A percentile compares a stretch with the other conserved stretches of the same genome.
Conservation (phyloP, 2,888 invertebrate species). For the Cetonia aurata region DNA sequence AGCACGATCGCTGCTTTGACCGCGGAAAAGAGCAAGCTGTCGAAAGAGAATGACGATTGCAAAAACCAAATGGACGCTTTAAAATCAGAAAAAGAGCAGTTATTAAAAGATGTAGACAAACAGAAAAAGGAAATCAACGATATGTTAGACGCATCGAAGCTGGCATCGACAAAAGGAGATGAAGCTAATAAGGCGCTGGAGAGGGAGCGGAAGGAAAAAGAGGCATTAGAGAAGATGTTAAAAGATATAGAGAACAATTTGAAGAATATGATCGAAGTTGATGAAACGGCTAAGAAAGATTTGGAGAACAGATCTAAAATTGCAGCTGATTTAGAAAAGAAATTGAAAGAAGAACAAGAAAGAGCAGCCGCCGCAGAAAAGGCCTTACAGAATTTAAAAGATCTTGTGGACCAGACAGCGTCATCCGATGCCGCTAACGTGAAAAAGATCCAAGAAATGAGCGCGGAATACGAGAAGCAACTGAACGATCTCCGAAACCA, state of each 20-base stretch:
- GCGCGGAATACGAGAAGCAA: slow-evolving; percentile 42
- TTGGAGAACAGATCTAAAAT: slow-evolving; percentile 39
- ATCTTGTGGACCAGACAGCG: slow-evolving; percentile 16
- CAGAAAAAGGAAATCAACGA: slow-evolving; percentile 54
- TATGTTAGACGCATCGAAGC: slow-evolving; percentile 55
- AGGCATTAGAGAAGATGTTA: slow-evolving; percentile 50
- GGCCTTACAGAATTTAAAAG: slow-evolving; percentile 21
- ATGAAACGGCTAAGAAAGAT: slow-evolving; percentile 35
- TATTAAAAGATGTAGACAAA: slow-evolving; percentile 54
- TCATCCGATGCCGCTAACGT: slow-evolving; percentile 30
- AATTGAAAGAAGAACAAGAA: slow-evolving; percentile 30
- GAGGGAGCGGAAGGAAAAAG: slow-evolving; percentile 56
- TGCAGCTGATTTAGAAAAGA: slow-evolving; percentile 39
- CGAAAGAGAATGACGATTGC: slow-evolving; percentile 42
- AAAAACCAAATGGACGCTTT: slow-evolving; percentile 48
- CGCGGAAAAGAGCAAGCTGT: slow-evolving; percentile 21
- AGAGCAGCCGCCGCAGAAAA: slow-evolving; percentile 40
- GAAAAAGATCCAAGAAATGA: slow-evolving; percentile 42
- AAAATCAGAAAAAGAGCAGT: slow-evolving; percentile 55
- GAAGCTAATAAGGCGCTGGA: slow-evolving; percentile 58
- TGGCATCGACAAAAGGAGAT: slow-evolving; percentile 48
- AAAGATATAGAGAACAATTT: slow-evolving; percentile 39
- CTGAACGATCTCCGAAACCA: slow-evolving; percentile 48
- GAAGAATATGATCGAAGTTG: slow-evolving; percentile 36
- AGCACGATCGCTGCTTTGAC: slow-evolving; percentile 9